A percentile compares a stretch with the other conserved stretches of the same genome.
phyloP scores from a whole-genome alignment of 2,888 invertebrate genomes.

The Drosophila birchii region DNA sequence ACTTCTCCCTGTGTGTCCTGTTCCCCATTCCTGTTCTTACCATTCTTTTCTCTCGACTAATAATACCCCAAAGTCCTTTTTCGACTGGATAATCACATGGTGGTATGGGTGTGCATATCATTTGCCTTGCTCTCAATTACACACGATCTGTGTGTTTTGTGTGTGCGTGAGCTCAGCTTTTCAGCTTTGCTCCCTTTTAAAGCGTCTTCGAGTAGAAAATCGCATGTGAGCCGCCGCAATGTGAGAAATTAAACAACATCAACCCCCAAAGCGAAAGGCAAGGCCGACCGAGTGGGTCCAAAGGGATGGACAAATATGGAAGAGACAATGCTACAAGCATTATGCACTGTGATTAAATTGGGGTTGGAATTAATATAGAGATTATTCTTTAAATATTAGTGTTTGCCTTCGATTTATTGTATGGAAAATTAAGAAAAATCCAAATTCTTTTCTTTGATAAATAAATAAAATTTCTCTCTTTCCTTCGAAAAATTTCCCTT shows the following conservation, averaged over 20 bases:
- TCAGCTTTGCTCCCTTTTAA: slow-evolving; percentile 42
- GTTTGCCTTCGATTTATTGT: not conserved
- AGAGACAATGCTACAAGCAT: slow-evolving; percentile 21
- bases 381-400: too few species aligned
- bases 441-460: too few species aligned
- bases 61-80: slow-evolving; percentile 39
- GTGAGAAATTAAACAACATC: slow-evolving; percentile 61
- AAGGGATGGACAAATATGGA: slow-evolving; percentile 38
- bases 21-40: not conserved
- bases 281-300: slow-evolving; percentile 6
- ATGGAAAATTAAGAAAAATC: too few species aligned
- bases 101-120: slow-evolving; percentile 22
- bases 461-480: not conserved
- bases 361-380: not conserved
- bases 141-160: slow-evolving; percentile 26
- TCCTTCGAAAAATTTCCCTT: not conserved
- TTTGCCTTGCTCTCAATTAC: slow-evolving; percentile 38
- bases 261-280: slow-evolving; percentile 32
- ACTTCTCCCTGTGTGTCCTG: slow-evolving; percentile 2
- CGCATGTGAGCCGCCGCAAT: slow-evolving; percentile 53
- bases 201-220: slow-evolving; percentile 57
- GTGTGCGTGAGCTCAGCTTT: slow-evolving; percentile 18
- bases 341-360: slow-evolving; percentile 27
- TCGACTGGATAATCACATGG: slow-evolving; percentile 49
- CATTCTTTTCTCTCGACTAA: slow-evolving; percentile 10